Evolutionary conservation across 2,888 invertebrate genomes (phyloP), one percentile per base, ranked within the genome.

Genomic region (Perdita meconis): DNA sequence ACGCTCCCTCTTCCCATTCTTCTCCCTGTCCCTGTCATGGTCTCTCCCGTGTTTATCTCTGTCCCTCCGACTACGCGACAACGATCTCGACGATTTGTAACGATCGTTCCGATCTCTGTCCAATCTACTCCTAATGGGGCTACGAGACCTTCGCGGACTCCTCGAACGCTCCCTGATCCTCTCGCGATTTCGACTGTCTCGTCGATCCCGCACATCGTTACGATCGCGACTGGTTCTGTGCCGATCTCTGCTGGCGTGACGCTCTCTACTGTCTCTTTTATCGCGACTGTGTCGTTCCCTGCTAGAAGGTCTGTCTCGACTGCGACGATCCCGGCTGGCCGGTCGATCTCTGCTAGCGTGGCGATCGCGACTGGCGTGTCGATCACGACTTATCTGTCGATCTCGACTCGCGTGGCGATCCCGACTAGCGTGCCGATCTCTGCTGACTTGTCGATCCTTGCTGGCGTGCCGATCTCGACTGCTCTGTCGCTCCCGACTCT

Each of bases 11-110:
- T 92, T 90, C 24, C 92, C 87, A 70, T 93, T 92, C 68, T 90
- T 92, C 24, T 93, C 93, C 44, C 91, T 86, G 44, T 91, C 92
- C 8, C 93, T 90, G 12, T 93, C 93, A 26, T 91, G 89, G 22
- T 92, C 92, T 44, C 92, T 86, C 5, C 85, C 83, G 83, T 90
- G 84, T 86, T 90, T 86, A 86, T 93, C 88, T 77, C 92, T 88
- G 82, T 93, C 91, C 50, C 89, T 81, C 47, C 88, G 84, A 75
- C 75, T 84, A 72, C 89, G 85, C 5, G 90, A 90, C 60, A 90
- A 80, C 22, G 89, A 90, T 66, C 90, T 85, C 19, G 89, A 88
- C 69, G 88, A 87, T 42, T 90, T 87, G 59, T 90, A 89, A 2
- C 90, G 87, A 84, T 90, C 89, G 47, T 85, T 86, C 53, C 90